phyloP scores from a whole-genome alignment of 2,113 vertebrate species.

The Gymnocephalus cernua region DNA sequence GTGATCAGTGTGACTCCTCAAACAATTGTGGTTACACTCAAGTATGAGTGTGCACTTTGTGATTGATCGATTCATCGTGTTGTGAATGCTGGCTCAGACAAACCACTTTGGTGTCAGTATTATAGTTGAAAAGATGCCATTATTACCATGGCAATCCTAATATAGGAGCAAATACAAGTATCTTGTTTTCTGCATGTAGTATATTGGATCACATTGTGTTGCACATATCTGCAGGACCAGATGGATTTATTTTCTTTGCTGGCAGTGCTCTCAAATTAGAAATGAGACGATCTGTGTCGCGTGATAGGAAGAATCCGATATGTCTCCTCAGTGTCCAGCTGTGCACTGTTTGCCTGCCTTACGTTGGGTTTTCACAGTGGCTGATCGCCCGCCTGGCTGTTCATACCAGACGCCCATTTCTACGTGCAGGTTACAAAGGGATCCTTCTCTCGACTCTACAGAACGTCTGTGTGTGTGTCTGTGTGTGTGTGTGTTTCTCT shows the following conservation, averaged over 20 bases:
- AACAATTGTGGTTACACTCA: neutral
- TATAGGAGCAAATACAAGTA: neutral
- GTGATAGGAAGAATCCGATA: constrained; percentile 20
- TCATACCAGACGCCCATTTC: too few relatives aligned
- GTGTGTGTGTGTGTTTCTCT: too few relatives aligned
- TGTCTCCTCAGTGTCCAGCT: neutral
- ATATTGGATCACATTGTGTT: neutral
- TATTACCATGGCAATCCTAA: neutral
- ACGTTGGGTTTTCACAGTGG: too few relatives aligned
- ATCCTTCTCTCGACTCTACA: too few relatives aligned
- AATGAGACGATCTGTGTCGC: constrained; percentile 16
- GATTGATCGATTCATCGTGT: neutral
- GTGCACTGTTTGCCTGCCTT: neutral
- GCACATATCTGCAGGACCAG: neutral
- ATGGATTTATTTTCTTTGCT: neutral
- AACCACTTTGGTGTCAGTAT: neutral
- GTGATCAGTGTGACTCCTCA: neutral
- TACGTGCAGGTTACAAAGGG: too few relatives aligned
- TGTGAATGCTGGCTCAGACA: neutral
- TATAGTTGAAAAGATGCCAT: neutral
- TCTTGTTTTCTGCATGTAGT: neutral
- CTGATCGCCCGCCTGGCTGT: too few relatives aligned
- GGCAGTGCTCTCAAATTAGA: neutral
- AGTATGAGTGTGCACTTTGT: neutral
- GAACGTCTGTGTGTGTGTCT: too few relatives aligned